Evolutionary conservation across 2,113 vertebrate species (phyloP).

Genomic region (Murina feae): DNA sequence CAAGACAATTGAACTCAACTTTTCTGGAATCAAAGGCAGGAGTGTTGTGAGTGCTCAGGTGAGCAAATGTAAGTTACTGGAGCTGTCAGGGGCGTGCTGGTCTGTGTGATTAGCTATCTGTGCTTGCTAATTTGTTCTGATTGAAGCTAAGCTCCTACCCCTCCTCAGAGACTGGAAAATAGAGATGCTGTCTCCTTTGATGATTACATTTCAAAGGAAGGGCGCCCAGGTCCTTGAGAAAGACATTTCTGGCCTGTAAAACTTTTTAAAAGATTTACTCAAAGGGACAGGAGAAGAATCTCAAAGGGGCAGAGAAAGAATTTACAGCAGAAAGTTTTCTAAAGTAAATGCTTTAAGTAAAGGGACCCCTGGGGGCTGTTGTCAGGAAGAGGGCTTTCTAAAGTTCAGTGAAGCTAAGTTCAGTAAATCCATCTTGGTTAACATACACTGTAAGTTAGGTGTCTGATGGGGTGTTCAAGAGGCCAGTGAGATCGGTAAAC

Average conservation of each 20-base stretch:
- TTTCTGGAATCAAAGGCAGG: background rate
- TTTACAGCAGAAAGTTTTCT: background rate
- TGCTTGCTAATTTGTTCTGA: background rate
- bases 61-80: background rate
- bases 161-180: background rate
- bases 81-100: background rate
- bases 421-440: background rate
- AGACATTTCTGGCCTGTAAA: background rate
- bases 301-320: background rate
- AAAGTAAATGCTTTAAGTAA: background rate
- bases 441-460: background rate
- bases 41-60: background rate
- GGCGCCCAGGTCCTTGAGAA: background rate
- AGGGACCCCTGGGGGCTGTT: background rate
- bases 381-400: background rate
- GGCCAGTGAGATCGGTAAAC: background rate
- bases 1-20: background rate
- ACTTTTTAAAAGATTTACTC: background rate
- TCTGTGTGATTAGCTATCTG: background rate
- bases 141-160: background rate
- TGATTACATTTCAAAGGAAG: background rate
- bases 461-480: background rate
- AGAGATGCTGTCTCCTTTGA: background rate
- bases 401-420: background rate
- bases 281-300: background rate